Conservation (phyloP, 1,140 invertebrate genomes). For the Sinonovacula constricta region DNA sequence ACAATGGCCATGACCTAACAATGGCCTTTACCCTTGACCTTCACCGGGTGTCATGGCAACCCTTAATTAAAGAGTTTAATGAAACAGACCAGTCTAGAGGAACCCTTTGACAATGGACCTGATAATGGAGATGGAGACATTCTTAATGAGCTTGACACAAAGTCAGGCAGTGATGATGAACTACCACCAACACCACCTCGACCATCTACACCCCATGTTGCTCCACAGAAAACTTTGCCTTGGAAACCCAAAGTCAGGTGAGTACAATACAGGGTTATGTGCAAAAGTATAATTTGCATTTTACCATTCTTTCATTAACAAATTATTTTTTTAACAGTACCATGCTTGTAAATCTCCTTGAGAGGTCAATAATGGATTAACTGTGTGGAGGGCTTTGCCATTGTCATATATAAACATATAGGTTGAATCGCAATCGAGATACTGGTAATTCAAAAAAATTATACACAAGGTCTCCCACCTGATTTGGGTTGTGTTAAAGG, state of each 20-base stretch:
- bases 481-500: too few species aligned
- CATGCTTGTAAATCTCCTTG: too few species aligned
- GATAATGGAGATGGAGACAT: constrained; percentile 70
- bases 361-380: too few species aligned
- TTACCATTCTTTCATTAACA: too few species aligned
- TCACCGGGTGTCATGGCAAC: constrained; percentile 40
- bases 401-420: too few species aligned
- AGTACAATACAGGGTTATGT: too few species aligned
- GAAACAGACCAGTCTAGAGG: constrained; percentile 93
- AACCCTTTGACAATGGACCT: constrained; percentile 82
- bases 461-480: too few species aligned
- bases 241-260: constrained; percentile 95
- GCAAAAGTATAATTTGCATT: too few species aligned
- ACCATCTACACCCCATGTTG: constrained; percentile 69
- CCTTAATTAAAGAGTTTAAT: constrained; percentile 84
- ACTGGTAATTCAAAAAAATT: too few species aligned
- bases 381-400: too few species aligned
- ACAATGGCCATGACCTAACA: constrained; percentile 34
- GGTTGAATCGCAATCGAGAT: too few species aligned
- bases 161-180: constrained; percentile 70
- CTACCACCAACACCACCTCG: constrained; percentile 72
- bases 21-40: constrained; percentile 38
- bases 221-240: constrained; percentile 84
- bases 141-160: constrained; percentile 60
- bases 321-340: too few species aligned